Evolutionary conservation across 2,888 invertebrate species (phyloP).

Genomic region (Malachius bipustulatus): DNA sequence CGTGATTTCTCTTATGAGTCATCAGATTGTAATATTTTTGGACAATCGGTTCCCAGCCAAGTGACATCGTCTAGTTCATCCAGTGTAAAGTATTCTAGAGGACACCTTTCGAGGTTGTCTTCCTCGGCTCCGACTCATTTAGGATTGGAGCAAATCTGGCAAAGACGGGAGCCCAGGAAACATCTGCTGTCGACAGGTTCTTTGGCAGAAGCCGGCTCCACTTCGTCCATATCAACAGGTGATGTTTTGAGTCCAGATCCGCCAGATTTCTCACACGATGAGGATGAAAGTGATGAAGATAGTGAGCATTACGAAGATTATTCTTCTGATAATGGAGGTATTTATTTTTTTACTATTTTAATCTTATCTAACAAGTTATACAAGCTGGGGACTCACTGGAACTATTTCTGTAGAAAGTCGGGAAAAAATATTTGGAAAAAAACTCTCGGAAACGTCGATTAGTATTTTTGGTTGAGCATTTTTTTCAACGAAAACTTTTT

Average conservation of each 20-base stretch:
- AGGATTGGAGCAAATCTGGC: slow-evolving; percentile 75
- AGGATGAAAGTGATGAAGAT: slow-evolving; percentile 65
- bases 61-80: slow-evolving; percentile 32
- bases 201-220: slow-evolving; percentile 72
- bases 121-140: slow-evolving; percentile 81
- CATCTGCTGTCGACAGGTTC: slow-evolving; percentile 78
- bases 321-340: slow-evolving; percentile 63
- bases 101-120: slow-evolving; percentile 52
- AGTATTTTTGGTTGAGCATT: no score
- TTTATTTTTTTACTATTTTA: no score
- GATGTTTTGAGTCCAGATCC: slow-evolving; percentile 75
- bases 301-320: slow-evolving; percentile 81
- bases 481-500: no score
- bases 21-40: slow-evolving; percentile 44
- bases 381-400: no score
- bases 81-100: slow-evolving; percentile 13
- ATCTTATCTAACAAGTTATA: no score
- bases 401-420: no score
- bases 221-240: slow-evolving; percentile 69
- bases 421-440: no score
- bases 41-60: slow-evolving; percentile 51
- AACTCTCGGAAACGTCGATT: no score
- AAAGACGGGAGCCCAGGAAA: slow-evolving; percentile 73
- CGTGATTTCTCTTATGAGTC: slow-evolving; percentile 44
- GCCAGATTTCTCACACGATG: slow-evolving; percentile 70